phyloP scores from a whole-genome alignment of 2,797 vertebrate species.

The Acropternis orthonyx region DNA sequence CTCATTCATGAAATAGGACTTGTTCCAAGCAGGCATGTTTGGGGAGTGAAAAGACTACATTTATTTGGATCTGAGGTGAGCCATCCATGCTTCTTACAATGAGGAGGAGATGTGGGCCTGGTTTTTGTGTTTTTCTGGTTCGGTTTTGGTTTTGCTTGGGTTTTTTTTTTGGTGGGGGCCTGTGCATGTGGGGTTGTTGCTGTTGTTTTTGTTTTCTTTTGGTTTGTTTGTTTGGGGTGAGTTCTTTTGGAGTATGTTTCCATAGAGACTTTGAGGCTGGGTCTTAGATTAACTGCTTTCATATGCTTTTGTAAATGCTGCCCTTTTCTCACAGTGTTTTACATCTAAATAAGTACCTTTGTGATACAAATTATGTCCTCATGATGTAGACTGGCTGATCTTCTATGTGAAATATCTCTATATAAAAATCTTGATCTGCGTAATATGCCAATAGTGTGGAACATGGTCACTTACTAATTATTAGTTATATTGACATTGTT shows the following conservation, averaged over 20 bases:
- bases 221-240: neutral
- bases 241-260: neutral
- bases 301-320: neutral
- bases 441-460: neutral
- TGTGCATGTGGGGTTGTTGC: no score
- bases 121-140: neutral
- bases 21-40: neutral
- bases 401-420: neutral
- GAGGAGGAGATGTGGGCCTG: neutral
- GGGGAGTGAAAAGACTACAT: neutral
- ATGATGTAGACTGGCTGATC: neutral
- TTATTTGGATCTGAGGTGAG: neutral
- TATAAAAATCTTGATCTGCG: neutral
- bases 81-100: neutral
- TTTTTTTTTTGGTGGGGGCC: no score
- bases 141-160: neutral
- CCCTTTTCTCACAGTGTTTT: neutral
- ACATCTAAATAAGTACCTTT: neutral
- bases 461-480: neutral
- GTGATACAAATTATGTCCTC: neutral
- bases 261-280: neutral
- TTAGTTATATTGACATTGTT: neutral
- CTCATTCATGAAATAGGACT: rapidly evolving
- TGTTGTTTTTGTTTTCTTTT: neutral
- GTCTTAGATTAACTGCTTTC: neutral